These are phyloP conservation scores for Streptopelia turtur DNA, from an alignment of 2,797 vertebrate genomes.

Conservation along the genomic window DNA sequence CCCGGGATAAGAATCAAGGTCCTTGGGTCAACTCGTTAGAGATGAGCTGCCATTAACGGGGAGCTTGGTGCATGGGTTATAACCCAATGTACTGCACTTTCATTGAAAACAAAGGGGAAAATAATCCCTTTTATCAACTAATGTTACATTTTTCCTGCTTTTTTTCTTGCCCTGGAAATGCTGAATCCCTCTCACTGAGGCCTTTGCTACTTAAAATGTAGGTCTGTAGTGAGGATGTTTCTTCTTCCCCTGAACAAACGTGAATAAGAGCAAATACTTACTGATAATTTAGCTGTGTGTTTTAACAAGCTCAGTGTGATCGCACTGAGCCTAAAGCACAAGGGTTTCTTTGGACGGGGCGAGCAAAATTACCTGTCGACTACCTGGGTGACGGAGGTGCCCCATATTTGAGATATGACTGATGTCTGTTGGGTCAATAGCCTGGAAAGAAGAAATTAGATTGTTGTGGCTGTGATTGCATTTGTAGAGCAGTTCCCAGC, in stretches of 20 bases:
- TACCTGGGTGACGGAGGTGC: neutral
- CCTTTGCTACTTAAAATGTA: neutral
- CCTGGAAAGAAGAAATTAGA: neutral
- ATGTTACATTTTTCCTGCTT: neutral
- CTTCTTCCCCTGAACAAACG: neutral
- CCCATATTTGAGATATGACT: fast-evolving
- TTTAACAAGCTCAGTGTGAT: neutral
- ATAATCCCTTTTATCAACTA: neutral
- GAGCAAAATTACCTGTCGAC: neutral
- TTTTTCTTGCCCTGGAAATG: neutral
- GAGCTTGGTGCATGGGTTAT: neutral
- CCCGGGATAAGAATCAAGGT: neutral
- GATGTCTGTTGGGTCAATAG: fast-evolving
- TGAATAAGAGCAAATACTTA: neutral
- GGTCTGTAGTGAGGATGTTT: neutral
- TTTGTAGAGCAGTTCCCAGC: neutral
- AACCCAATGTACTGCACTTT: neutral
- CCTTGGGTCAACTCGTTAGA: neutral
- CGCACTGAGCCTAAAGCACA: fast-evolving
- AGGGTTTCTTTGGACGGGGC: neutral
- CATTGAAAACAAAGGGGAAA: neutral
- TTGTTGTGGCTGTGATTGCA: neutral
- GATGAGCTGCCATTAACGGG: neutral
- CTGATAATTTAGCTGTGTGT: neutral
- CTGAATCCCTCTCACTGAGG: neutral